Evolutionary conservation across 2,113 vertebrate species (phyloP).

Genomic region (Scopus umbretta): DNA sequence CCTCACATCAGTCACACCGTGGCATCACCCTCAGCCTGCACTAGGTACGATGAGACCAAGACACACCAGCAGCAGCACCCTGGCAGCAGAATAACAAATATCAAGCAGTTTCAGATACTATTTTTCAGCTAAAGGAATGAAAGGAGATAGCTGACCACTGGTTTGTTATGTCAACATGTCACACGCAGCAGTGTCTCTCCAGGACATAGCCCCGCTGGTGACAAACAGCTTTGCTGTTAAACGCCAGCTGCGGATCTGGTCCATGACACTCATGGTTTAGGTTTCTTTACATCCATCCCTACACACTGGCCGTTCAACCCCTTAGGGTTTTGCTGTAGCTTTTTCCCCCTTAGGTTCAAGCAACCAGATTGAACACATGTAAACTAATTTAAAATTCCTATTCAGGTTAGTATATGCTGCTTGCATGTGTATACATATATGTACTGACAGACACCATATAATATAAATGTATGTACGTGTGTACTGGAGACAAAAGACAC

Average conservation of each 20-base stretch:
- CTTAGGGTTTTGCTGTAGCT: not conserved
- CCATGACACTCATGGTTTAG: not conserved
- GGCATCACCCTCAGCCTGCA: not conserved
- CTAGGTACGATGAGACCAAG: not conserved
- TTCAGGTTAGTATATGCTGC: not conserved
- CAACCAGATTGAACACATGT: not conserved
- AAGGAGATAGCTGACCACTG: not conserved
- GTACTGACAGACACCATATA: not conserved
- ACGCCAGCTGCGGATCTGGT: not conserved
- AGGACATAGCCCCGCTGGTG: not conserved
- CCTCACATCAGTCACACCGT: not conserved
- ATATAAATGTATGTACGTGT: not conserved
- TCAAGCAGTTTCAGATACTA: not conserved
- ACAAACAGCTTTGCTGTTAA: not conserved
- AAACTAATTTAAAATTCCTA: not conserved
- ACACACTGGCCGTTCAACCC: not conserved
- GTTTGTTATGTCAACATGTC: not conserved
- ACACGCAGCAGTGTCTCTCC: not conserved
- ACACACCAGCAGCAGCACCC: not conserved
- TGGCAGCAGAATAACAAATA: not conserved
- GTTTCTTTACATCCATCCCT: not conserved
- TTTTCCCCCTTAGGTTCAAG: not conserved
- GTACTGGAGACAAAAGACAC: not conserved
- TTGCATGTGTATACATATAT: too few species aligned
- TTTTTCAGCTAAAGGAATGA: not conserved